These are phyloP conservation scores for Marisa cornuarietis DNA, from an alignment of 1,140 invertebrate genomes.

Conservation along the genomic window DNA sequence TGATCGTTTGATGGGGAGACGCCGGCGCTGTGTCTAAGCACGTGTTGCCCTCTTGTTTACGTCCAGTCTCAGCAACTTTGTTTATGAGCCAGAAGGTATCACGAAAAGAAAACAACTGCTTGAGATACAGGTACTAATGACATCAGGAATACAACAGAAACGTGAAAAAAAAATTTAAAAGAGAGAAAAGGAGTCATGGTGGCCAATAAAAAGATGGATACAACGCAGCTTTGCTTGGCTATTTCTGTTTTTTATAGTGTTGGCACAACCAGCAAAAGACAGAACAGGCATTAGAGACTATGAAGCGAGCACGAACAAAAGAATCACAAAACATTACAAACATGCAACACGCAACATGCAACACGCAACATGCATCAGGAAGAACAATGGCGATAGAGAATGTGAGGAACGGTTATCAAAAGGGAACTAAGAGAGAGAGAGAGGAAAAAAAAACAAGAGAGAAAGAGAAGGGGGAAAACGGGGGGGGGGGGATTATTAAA, in stretches of 20 bases:
- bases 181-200: no score
- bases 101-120: background rate
- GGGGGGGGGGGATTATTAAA: no score
- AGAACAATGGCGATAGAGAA: no score
- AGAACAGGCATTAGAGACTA: no score
- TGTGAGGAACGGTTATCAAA: no score
- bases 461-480: no score
- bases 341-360: background rate
- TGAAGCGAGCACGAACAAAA: background rate
- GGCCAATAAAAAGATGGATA: background rate
- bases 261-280: background rate
- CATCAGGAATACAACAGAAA: background rate
- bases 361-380: no score
- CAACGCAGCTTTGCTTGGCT: background rate
- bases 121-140: background rate
- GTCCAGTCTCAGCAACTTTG: no score
- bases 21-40: no score
- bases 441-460: no score
- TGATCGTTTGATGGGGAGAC: background rate
- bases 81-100: background rate
- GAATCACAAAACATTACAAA: background rate
- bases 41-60: background rate
- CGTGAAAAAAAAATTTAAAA: no score
- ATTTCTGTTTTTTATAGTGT: background rate
- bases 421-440: no score